phyloP scores from a whole-genome alignment of 1,140 invertebrate genomes.

The Cardiocondyla obscurior region DNA sequence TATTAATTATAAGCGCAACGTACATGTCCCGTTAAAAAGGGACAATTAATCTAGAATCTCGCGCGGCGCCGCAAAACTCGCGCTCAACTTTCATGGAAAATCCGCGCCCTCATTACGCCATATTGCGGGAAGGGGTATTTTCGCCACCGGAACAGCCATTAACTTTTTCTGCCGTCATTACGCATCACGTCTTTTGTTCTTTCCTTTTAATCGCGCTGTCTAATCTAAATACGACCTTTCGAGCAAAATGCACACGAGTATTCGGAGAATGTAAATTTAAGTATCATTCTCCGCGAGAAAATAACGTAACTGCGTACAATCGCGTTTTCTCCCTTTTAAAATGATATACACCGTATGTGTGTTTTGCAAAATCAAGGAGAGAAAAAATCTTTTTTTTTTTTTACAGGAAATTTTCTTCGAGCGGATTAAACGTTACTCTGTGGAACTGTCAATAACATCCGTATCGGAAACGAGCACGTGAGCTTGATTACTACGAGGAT shows the following conservation, averaged over 20 bases:
- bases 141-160: conserved; percentile 46
- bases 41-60: conserved; percentile 57
- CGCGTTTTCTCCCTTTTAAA: not conserved
- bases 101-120: conserved; percentile 53
- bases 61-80: conserved; percentile 26
- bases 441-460: not conserved
- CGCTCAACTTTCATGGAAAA: conserved; percentile 52
- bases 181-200: conserved; percentile 44
- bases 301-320: not conserved
- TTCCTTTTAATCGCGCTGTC: not conserved
- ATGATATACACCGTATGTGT: not conserved
- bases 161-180: conserved; percentile 47
- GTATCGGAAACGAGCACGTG: conserved; percentile 28
- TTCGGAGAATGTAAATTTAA: not conserved
- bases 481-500: conserved; percentile 31
- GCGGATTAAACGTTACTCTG: too few species aligned
- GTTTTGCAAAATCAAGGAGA: not conserved
- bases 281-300: not conserved
- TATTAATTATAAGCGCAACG: conserved; percentile 53
- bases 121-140: conserved; percentile 45
- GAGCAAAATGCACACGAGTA: conserved; percentile 1
- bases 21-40: conserved; percentile 44
- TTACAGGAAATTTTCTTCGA: too few species aligned
- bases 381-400: too few species aligned
- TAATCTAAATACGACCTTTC: conserved; percentile 14